Base-by-base conservation (phyloP, 37 sponge, comb jelly and placozoan genomes). In the Crambe crambe region DNA sequence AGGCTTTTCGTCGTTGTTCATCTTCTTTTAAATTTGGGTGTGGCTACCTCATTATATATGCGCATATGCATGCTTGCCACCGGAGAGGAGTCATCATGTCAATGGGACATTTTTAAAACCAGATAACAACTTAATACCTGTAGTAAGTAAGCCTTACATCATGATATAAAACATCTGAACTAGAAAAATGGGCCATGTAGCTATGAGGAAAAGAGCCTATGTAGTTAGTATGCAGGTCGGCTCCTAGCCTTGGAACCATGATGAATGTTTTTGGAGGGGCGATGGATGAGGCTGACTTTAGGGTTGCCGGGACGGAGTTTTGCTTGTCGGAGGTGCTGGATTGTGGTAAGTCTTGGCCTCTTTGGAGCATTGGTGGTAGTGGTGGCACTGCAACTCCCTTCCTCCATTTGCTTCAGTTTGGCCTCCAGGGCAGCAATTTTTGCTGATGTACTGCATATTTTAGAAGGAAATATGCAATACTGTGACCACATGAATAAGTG, bases 381-480 rank as follows among this genome's bases (percentile, higher is more conserved):
- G n/a, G n/a, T n/a, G n/a, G n/a, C n/a, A n/a, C n/a, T n/a, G n/a
- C n/a, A n/a, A 73, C 51, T 12, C 5, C 23, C 74, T 6, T 83
- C 73, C 51, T 91, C 87, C 93, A 92, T 92, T 41, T 73, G 67
- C 72, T 78, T 80, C 70, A 92, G 73, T 74, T 92, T 92, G 51
- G 85, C 89, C 58, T 92, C 93, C 21, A 92, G 83, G 59, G 93
- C 93, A 40, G 87, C 82, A n/a, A 92, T 92, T 72, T 92, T 92
- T 2, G 89, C 85, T 40, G 76, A 47, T 6, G 86, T 83, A 54
- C 93, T 92, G 64, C 42, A 74, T 17, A 21, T 22, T 47, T 47
- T 47, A 30, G 15, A 23, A 8, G 26, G 17, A 20, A 62, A 62
- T 20, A 62, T 23, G n/a, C 6, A 62, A 20, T 20, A 62, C 63